phyloP scores from a whole-genome alignment of 2,797 vertebrate species.

The Fratercula arctica region DNA sequence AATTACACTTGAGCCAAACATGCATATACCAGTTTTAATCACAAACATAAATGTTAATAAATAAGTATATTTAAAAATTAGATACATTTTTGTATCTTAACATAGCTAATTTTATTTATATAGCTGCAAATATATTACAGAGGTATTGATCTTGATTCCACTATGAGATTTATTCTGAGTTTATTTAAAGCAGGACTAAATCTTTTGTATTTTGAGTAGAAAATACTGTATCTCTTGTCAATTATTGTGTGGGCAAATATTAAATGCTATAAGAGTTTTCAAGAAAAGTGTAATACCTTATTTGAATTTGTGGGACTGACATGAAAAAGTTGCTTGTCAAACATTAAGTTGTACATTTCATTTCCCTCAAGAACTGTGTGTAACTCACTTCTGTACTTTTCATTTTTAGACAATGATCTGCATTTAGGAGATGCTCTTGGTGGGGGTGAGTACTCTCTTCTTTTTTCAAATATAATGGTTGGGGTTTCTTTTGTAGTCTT shows the following conservation, averaged over 20 bases:
- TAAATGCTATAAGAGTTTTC: neutral
- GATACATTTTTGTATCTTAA: neutral
- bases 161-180: neutral
- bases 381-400: neutral
- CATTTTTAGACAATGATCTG: conserved; percentile 51
- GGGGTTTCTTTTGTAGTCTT: accelerated
- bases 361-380: neutral
- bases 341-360: neutral
- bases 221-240: neutral
- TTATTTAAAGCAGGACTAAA: neutral
- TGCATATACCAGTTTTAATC: neutral
- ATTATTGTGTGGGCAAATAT: neutral
- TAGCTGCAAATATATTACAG: neutral
- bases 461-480: neutral
- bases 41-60: neutral
- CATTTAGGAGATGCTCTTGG: conserved; percentile 56
- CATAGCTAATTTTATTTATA: neutral
- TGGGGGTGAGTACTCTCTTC: conserved; percentile 38
- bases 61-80: neutral
- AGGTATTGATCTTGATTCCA: neutral
- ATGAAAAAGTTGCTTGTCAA: neutral
- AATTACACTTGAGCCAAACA: neutral
- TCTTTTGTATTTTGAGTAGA: neutral
- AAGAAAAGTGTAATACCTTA: neutral
- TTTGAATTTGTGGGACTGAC: neutral